Conservation (phyloP, 2,797 vertebrate species). For the Todus mexicanus region DNA sequence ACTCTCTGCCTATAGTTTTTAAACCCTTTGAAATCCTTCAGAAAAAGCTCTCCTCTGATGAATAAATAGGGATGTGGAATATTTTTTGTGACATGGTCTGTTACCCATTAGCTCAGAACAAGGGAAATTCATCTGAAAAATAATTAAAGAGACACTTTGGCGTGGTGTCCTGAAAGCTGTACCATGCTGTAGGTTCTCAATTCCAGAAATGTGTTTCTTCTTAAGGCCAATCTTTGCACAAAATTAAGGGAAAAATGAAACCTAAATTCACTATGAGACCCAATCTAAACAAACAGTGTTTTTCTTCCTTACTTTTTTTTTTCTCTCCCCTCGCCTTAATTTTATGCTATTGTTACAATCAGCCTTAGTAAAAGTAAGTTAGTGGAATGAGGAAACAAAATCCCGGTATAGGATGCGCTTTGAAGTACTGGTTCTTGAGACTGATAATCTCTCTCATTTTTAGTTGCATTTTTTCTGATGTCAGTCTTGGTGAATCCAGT, state of each 20-base stretch:
- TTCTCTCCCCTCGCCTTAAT: background rate
- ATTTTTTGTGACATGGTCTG: conserved; percentile 44
- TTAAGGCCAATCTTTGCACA: conserved; percentile 50
- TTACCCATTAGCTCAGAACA: conserved; percentile 58
- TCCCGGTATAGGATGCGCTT: background rate
- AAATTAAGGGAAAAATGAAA: conserved; percentile 57
- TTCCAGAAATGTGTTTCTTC: conserved; percentile 60
- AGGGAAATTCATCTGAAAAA: conserved; percentile 61
- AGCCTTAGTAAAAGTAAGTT: background rate
- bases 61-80: conserved; percentile 29
- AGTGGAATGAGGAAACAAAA: background rate
- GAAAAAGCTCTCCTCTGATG: background rate
- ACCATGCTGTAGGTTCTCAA: conserved; percentile 14
- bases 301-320: background rate
- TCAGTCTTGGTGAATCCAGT: background rate
- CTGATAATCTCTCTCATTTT: background rate
- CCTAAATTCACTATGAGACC: conserved; percentile 18
- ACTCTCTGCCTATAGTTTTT: background rate
- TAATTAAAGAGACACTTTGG: conserved; percentile 62
- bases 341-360: conserved; percentile 14
- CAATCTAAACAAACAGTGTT: conserved; percentile 48
- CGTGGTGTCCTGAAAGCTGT: conserved; percentile 5
- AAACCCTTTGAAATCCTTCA: background rate
- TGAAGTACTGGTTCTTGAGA: background rate
- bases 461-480: background rate